A percentile compares a stretch with the other conserved stretches of the same genome.
Conservation (phyloP, 2,113 vertebrate genomes). For the Smithornis capensis region DNA sequence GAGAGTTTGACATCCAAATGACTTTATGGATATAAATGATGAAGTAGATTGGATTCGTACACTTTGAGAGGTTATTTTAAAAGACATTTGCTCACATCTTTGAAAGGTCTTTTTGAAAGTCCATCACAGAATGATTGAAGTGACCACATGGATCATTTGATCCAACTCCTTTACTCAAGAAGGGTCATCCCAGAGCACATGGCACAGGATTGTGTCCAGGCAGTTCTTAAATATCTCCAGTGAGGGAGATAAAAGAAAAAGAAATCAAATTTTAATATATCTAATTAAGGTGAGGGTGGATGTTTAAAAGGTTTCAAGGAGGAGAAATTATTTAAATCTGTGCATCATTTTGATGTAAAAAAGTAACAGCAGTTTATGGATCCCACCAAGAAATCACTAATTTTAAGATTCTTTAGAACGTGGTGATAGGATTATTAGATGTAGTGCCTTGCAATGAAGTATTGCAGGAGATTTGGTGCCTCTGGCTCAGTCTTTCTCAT, state of each 20-base stretch:
- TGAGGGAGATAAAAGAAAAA: not conserved
- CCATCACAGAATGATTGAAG: not conserved
- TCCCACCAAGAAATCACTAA: not conserved
- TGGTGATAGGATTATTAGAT: not conserved
- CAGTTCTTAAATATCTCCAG: not conserved
- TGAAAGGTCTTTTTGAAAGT: not conserved
- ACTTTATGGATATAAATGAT: not conserved
- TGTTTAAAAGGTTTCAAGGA: not conserved
- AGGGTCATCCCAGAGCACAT: not conserved
- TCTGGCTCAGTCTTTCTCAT: not conserved
- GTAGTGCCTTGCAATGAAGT: not conserved
- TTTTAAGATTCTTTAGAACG: not conserved
- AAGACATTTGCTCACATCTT: not conserved
- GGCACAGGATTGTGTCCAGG: not conserved
- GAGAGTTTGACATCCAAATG: not conserved
- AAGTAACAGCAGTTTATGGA: not conserved
- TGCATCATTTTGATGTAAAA: not conserved
- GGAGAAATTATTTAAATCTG: not conserved
- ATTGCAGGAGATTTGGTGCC: not conserved
- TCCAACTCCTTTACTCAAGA: not conserved
- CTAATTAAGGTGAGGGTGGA: not conserved
- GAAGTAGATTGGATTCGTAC: not conserved
- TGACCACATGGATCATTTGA: no score
- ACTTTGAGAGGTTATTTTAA: not conserved
- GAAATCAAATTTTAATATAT: not conserved